A percentile compares a stretch with the other conserved stretches of the same genome.
Conservation (phyloP, 2,888 invertebrate genomes). For the Clepsis dumicolana region DNA sequence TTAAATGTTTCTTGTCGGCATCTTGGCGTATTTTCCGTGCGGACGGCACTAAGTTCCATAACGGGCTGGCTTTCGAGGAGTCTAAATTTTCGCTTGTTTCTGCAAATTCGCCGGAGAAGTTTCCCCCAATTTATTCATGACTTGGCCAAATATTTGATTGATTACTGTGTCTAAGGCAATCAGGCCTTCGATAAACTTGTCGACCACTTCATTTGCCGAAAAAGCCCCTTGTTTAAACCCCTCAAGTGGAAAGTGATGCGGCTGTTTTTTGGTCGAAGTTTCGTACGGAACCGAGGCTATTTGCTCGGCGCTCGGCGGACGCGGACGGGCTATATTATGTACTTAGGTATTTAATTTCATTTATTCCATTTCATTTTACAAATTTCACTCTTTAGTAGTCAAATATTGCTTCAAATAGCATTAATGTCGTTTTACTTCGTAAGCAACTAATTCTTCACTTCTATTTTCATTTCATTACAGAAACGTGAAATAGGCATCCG, state of each 20-base stretch:
- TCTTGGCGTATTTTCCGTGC: conserved; percentile 23
- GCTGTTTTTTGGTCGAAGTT: conserved; percentile 62
- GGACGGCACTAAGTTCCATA: conserved; percentile 20
- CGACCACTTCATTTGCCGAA: conserved; percentile 77
- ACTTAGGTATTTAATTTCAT: conserved; percentile 2
- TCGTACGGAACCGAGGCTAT: conserved; percentile 14
- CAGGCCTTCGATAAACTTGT: conserved; percentile 75
- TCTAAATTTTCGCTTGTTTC: conserved; percentile 42
- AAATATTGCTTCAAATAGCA: too few relatives aligned
- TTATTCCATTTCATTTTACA: neutral
- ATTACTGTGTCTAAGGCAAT: conserved; percentile 78
- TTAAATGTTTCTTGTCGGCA: conserved; percentile 34
- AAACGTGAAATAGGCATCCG: neutral
- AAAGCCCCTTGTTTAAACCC: conserved; percentile 75
- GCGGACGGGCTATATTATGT: conserved; percentile 44
- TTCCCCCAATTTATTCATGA: conserved; percentile 52
- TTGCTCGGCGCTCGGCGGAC: too few relatives aligned
- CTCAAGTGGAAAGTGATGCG: conserved; percentile 62
- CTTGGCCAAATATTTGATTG: conserved; percentile 76
- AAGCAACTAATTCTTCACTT: too few relatives aligned
- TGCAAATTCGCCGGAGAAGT: conserved; percentile 54
- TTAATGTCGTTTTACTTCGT: too few relatives aligned
- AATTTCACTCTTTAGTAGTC: neutral
- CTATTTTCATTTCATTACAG: too few relatives aligned
- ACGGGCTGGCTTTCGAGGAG: conserved; percentile 8